These are phyloP conservation scores for Epistrophe grossulariae DNA, from an alignment of 2,888 invertebrate species.

Conservation along the genomic window DNA sequence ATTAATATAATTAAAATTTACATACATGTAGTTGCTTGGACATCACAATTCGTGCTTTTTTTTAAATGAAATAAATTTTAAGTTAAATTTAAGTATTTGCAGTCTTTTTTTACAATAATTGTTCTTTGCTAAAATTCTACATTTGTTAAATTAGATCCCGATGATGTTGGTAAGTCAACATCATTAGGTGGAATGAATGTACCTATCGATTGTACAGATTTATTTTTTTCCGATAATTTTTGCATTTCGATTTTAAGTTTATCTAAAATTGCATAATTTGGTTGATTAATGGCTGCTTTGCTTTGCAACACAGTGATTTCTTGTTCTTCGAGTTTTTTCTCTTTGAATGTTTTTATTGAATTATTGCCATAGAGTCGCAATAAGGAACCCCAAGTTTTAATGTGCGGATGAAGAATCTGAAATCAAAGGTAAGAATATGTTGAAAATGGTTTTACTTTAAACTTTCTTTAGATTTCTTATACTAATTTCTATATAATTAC, in stretches of 20 bases:
- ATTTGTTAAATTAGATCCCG: constrained; percentile 91
- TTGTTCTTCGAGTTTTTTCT: constrained; percentile 96
- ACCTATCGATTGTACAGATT: constrained; percentile 87
- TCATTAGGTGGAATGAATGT: constrained; percentile 87
- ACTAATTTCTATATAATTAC: constrained; percentile 82
- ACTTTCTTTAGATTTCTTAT: no score
- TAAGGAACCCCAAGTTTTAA: constrained; percentile 97
- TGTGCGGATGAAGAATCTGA: constrained; percentile 96
- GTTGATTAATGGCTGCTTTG: constrained; percentile 94
- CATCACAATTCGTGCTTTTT: constrained; percentile 54
- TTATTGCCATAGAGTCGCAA: constrained; percentile 96
- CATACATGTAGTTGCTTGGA: constrained; percentile 22
- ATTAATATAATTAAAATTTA: background rate
- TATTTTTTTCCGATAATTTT: constrained; percentile 88
- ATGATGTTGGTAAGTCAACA: constrained; percentile 88
- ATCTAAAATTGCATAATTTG: constrained; percentile 94
- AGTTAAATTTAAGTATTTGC: constrained; percentile 41
- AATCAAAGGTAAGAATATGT: background rate
- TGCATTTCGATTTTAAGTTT: constrained; percentile 93
- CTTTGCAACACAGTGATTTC: constrained; percentile 95
- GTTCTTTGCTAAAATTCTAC: constrained; percentile 87
- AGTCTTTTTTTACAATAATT: constrained; percentile 48
- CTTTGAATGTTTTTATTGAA: constrained; percentile 95
- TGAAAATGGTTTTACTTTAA: background rate
- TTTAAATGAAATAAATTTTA: constrained; percentile 19